phyloP scores from a whole-genome alignment of 1,140 invertebrate genomes.

The Nephila pilipes region DNA sequence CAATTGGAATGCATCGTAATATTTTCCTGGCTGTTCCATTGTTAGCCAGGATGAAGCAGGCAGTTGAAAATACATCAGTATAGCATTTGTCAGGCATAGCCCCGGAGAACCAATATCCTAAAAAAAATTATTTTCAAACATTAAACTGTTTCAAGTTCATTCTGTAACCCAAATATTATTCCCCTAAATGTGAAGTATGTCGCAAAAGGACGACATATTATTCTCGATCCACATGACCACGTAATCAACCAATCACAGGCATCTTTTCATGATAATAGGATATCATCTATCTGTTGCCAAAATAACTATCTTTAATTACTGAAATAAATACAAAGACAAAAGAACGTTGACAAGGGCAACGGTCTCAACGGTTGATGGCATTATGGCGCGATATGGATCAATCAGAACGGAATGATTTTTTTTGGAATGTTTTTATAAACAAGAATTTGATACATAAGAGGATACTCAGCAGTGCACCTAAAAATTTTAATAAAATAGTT shows the following conservation, averaged over 20 bases:
- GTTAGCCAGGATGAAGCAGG: slow-evolving; percentile 58
- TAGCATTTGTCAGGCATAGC: slow-evolving; percentile 21
- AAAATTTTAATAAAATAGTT: too few species aligned
- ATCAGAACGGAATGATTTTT: too few species aligned
- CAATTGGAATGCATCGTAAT: slow-evolving; percentile 57
- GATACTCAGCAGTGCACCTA: too few species aligned
- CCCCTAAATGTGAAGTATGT: slow-evolving; percentile 52
- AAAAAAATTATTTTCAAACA: slow-evolving; percentile 31
- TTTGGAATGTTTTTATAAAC: too few species aligned
- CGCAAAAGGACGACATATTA: slow-evolving; percentile 73
- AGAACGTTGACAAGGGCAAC: too few species aligned
- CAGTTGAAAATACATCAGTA: background rate
- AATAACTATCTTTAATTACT: background rate
- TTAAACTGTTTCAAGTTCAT: slow-evolving; percentile 46
- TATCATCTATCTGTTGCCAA: slow-evolving; percentile 62
- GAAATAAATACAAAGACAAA: too few species aligned
- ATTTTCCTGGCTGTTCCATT: slow-evolving; percentile 68
- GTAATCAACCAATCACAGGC: slow-evolving; percentile 64
- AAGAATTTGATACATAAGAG: too few species aligned
- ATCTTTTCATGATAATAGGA: slow-evolving; percentile 59
- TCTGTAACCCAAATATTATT: slow-evolving; percentile 19
- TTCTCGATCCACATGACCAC: slow-evolving; percentile 69
- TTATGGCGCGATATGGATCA: too few species aligned
- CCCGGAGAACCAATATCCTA: slow-evolving; percentile 32
- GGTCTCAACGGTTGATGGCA: too few species aligned